These are phyloP conservation scores for Eudyptes chrysolophus DNA, from an alignment of 2,113 vertebrate genomes.

Conservation along the genomic window DNA sequence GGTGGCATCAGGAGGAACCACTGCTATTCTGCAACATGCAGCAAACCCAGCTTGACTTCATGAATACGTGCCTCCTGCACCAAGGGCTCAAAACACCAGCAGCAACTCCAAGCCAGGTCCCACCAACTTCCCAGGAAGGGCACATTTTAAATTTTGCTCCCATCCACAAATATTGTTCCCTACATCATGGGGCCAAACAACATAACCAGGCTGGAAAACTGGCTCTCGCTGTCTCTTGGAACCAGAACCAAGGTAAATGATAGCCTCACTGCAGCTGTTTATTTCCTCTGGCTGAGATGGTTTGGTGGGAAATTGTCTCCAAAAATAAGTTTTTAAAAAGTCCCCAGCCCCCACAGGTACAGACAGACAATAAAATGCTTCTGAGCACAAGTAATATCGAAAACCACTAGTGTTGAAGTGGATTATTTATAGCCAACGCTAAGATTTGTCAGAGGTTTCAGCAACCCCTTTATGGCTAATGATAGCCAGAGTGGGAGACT, in stretches of 20 bases:
- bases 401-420: not conserved
- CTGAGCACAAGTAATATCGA: not conserved
- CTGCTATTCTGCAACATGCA: not conserved
- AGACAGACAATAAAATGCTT: constrained; percentile 7
- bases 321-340: not conserved
- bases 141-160: not conserved
- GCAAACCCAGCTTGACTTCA: not conserved
- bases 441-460: constrained; percentile 13
- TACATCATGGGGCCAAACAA: not conserved
- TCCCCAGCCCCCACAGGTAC: not conserved
- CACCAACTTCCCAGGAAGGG: not conserved
- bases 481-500: not conserved
- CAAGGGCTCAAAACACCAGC: not conserved
- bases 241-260: not conserved
- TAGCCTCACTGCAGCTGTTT: not conserved
- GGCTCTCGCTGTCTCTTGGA: not conserved
- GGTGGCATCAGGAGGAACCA: not conserved
- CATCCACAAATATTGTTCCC: not conserved
- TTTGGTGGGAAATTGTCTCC: not conserved
- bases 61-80: not conserved
- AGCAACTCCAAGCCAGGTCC: accelerated
- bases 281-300: not conserved
- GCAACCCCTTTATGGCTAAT: not conserved
- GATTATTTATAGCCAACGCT: not conserved
- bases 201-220: not conserved